These are phyloP conservation scores for Adoxophyes honmai DNA, from an alignment of 1,140 invertebrate species.

Conservation along the genomic window DNA sequence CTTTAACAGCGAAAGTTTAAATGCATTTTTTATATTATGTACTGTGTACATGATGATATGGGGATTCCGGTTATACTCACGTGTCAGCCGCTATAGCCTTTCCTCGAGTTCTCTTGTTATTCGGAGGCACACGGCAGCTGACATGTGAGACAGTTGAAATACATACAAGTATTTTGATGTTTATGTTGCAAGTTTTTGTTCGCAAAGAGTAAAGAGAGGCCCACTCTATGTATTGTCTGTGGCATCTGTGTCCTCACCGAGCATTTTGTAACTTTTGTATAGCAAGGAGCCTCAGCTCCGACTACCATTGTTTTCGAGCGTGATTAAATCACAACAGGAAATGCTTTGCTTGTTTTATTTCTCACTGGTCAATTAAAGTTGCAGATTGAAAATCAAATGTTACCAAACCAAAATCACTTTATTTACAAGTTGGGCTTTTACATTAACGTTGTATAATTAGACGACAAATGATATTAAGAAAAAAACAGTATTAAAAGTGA, in stretches of 20 bases:
- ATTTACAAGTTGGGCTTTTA: slow-evolving; percentile 67
- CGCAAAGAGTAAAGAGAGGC: too few species aligned
- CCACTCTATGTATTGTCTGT: too few species aligned
- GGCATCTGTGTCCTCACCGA: too few species aligned
- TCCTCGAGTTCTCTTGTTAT: too few species aligned
- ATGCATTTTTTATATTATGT: slow-evolving; percentile 7
- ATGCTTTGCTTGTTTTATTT: slow-evolving; percentile 30
- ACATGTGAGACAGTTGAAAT: too few species aligned
- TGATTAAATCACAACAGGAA: slow-evolving; percentile 66
- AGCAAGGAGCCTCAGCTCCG: slow-evolving; percentile 22
- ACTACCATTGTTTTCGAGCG: slow-evolving; percentile 51
- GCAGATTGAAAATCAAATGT: slow-evolving; percentile 21
- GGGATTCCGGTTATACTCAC: background rate
- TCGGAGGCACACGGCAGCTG: too few species aligned
- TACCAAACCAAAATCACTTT: slow-evolving; percentile 74
- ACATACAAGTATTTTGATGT: too few species aligned
- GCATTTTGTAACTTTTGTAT: slow-evolving; percentile 51
- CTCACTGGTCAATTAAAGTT: background rate
- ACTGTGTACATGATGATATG: background rate
- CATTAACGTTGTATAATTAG: slow-evolving; percentile 64
- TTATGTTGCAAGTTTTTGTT: too few species aligned
- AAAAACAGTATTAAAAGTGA: slow-evolving; percentile 67
- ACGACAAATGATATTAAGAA: slow-evolving; percentile 63
- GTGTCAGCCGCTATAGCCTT: too few species aligned
- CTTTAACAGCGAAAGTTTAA: background rate